phyloP scores from a whole-genome alignment of 2,113 vertebrate genomes.

The Rhea americana region DNA sequence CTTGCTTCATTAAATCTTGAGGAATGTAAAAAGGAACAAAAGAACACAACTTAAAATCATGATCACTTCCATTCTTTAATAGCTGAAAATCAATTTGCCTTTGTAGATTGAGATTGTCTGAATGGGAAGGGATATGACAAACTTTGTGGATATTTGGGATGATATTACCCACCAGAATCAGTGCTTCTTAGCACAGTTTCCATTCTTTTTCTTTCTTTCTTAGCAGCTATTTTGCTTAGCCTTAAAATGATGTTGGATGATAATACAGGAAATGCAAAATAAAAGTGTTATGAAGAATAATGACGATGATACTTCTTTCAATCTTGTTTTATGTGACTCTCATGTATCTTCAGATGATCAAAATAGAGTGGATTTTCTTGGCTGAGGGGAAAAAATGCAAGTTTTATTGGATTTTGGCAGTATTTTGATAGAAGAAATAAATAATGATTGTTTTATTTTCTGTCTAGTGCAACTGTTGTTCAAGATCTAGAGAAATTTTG shows the following conservation, averaged over 20 bases:
- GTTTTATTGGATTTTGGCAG: neutral
- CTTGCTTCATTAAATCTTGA: neutral
- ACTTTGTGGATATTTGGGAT: neutral
- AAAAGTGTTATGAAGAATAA: neutral
- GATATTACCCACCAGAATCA: neutral
- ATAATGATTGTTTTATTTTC: neutral
- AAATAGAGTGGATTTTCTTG: neutral
- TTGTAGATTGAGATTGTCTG: rapidly evolving
- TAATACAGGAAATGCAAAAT: neutral
- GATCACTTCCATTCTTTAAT: rapidly evolving
- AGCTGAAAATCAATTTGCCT: neutral
- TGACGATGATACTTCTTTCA: neutral
- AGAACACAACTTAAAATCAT: neutral
- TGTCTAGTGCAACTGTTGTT: constrained; percentile 65
- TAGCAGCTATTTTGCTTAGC: neutral
- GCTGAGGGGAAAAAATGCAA: rapidly evolving
- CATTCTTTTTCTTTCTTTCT: neutral
- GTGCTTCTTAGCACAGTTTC: neutral
- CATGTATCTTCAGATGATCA: neutral
- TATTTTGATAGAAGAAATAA: neutral
- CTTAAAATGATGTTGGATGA: neutral
- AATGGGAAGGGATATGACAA: neutral
- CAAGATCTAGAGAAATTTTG: constrained; percentile 64
- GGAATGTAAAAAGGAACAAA: neutral
- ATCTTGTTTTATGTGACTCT: neutral